Conservation (phyloP, 1,140 invertebrate genomes). For the Drosophila parvula region DNA sequence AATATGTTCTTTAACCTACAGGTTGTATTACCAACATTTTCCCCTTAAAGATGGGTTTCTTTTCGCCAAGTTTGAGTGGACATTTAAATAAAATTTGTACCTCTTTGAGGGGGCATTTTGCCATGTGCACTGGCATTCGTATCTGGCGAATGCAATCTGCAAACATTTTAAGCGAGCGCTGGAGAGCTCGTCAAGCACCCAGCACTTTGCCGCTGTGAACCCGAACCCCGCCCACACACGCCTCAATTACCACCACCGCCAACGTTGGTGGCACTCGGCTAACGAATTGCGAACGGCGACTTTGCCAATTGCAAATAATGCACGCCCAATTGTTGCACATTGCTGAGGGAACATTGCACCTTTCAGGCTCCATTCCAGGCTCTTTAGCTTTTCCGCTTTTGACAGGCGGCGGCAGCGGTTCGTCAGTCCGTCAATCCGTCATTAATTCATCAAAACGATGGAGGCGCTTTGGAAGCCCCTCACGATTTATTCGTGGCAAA, state of each 20-base stretch:
- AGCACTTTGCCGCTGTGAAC: slow-evolving; percentile 15
- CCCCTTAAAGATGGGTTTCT: background rate
- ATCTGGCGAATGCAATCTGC: slow-evolving; percentile 71
- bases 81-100: slow-evolving; percentile 4
- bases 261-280: slow-evolving; percentile 75
- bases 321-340: slow-evolving; percentile 84
- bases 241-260: slow-evolving; percentile 55
- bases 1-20: background rate
- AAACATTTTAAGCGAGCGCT: slow-evolving; percentile 66
- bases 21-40: background rate
- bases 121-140: slow-evolving; percentile 30
- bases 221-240: slow-evolving; percentile 46
- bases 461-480: slow-evolving; percentile 41
- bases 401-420: slow-evolving; percentile 65
- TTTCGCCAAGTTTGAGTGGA: background rate
- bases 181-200: slow-evolving; percentile 64
- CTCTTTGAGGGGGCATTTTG: slow-evolving; percentile 1
- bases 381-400: slow-evolving; percentile 54
- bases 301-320: slow-evolving; percentile 36
- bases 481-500: slow-evolving; percentile 56
- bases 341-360: slow-evolving; percentile 21
- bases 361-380: background rate
- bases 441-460: slow-evolving; percentile 80
- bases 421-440: slow-evolving; percentile 74
- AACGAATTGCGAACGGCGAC: slow-evolving; percentile 57